phyloP scores from a whole-genome alignment of 2,113 vertebrate genomes.

The Anolis carolinensis region DNA sequence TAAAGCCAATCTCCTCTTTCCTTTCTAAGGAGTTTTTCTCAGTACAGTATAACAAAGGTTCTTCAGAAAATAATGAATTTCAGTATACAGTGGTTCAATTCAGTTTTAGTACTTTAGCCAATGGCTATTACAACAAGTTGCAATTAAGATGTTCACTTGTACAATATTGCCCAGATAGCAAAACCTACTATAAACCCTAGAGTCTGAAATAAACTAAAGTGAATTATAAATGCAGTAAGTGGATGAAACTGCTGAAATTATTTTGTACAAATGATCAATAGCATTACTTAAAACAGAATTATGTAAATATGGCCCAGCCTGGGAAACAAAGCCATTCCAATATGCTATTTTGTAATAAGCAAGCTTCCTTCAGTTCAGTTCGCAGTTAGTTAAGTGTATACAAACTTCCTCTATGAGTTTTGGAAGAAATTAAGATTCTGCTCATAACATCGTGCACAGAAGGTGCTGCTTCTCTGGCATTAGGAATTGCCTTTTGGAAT shows the following conservation, averaged over 20 bases:
- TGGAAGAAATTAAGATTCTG: not conserved
- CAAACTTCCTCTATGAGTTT: not conserved
- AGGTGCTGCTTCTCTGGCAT: not conserved
- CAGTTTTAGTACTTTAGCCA: not conserved
- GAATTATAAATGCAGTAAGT: not conserved
- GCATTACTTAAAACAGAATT: not conserved
- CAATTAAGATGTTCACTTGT: not conserved
- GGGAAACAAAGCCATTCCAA: not conserved
- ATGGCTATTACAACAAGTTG: not conserved
- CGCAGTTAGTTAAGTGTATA: not conserved
- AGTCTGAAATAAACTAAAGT: not conserved
- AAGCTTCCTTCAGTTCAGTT: not conserved
- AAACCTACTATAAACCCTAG: not conserved
- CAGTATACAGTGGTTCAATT: not conserved
- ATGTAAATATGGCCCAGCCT: not conserved
- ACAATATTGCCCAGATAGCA: not conserved
- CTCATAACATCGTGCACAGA: not conserved
- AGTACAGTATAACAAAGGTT: not conserved
- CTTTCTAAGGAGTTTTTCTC: not conserved
- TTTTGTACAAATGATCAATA: not conserved
- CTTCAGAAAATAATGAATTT: not conserved
- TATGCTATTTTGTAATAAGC: not conserved
- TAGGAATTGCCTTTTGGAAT: not conserved
- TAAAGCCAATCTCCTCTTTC: not conserved
- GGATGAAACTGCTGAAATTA: not conserved